Percentiles rank a stretch among this genome's conserved stretches.
These are phyloP conservation scores for Morone saxatilis DNA, from an alignment of 2,113 vertebrate genomes.

Conservation along the genomic window DNA sequence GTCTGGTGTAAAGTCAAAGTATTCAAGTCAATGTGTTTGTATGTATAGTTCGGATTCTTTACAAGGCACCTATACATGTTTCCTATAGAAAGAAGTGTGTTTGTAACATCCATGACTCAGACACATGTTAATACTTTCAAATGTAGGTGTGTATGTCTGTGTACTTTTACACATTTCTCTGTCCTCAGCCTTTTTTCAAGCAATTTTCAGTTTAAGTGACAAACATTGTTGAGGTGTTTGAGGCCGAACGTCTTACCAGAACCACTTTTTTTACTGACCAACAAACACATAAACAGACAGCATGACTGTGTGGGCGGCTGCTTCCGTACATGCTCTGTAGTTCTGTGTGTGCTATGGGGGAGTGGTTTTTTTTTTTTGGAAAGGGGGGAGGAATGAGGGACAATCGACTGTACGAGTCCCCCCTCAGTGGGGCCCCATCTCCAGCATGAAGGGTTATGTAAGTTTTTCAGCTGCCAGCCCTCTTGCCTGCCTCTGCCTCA, in stretches of 20 bases:
- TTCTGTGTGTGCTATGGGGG: constrained; percentile 30
- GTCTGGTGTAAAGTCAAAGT: background rate
- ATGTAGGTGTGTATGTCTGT: background rate
- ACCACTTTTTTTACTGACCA: background rate
- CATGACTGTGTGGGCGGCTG: constrained; percentile 37
- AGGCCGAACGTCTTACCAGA: background rate
- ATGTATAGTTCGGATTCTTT: too few relatives aligned
- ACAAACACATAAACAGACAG: constrained; percentile 6
- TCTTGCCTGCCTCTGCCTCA: constrained; percentile 62
- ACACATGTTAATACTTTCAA: background rate
- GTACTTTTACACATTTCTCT: background rate
- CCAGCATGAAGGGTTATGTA: constrained; percentile 77
- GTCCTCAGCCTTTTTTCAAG: background rate
- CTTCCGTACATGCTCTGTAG: constrained; percentile 42
- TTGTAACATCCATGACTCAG: background rate
- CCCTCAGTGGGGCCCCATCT: constrained; percentile 66
- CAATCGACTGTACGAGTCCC: constrained; percentile 36
- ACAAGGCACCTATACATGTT: too few relatives aligned
- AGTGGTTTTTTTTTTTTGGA: background rate
- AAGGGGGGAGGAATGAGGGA: background rate
- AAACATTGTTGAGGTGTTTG: background rate
- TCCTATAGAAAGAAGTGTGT: background rate
- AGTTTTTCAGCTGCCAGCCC: constrained; percentile 73
- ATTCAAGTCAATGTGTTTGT: background rate
- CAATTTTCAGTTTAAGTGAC: background rate